Evolutionary conservation across 1,140 invertebrate species (phyloP).

Genomic region (Chelonus insularis): DNA sequence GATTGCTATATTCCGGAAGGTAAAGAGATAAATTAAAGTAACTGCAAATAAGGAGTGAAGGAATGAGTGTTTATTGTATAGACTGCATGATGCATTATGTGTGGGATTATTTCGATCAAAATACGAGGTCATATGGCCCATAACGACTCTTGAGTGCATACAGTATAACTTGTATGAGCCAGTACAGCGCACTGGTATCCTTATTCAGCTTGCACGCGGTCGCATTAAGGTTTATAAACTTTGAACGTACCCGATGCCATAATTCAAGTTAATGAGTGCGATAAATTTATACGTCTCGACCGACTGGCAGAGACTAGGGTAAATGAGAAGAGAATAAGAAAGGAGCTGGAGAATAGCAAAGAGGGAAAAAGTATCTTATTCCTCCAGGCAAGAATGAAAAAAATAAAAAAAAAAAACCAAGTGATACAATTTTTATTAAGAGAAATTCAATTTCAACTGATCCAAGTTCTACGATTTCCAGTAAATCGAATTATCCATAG

Average conservation of each 20-base stretch:
- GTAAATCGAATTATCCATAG: constrained; percentile 46
- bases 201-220: constrained; percentile 29
- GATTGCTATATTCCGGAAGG: constrained; percentile 8
- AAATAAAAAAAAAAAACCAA: constrained; percentile 1
- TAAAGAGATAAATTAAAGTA: constrained; percentile 12
- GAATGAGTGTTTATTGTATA: constrained; percentile 9
- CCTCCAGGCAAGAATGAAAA: not conserved
- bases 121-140: constrained; percentile 5
- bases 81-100: constrained; percentile 6
- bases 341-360: not conserved
- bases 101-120: constrained; percentile 8
- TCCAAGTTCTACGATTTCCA: constrained; percentile 40
- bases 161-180: constrained; percentile 8
- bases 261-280: constrained; percentile 48
- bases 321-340: constrained; percentile 15
- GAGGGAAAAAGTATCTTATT: not conserved
- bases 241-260: constrained; percentile 43
- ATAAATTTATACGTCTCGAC: constrained; percentile 47
- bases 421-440: constrained; percentile 44
- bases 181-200: not conserved
- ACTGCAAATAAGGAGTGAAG: constrained; percentile 2
- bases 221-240: constrained; percentile 50
- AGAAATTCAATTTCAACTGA: constrained; percentile 47
- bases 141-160: constrained; percentile 6
- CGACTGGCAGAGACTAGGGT: constrained; percentile 33